Percentiles rank a stretch among this genome's conserved stretches.
Conservation (phyloP, 2,113 vertebrate genomes). For the Noctilio leporinus region DNA sequence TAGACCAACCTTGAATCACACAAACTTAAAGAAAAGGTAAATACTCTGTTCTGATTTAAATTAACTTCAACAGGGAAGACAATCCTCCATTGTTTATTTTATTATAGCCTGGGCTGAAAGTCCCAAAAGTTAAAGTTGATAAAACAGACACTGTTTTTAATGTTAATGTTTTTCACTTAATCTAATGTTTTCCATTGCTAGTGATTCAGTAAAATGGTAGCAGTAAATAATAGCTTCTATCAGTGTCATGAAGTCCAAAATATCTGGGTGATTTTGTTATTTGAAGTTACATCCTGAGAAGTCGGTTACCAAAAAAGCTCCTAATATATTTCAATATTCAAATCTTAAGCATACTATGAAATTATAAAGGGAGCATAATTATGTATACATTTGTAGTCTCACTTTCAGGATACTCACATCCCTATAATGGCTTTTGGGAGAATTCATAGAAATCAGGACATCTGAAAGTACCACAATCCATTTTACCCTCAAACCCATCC, state of each 20-base stretch:
- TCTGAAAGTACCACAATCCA: background rate
- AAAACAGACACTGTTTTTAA: conserved; percentile 34
- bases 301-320: background rate
- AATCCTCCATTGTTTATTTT: conserved; percentile 53
- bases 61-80: conserved; percentile 59
- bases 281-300: background rate
- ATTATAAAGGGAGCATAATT: background rate
- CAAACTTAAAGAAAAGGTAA: conserved; percentile 56
- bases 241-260: background rate
- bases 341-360: background rate
- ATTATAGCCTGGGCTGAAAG: conserved; percentile 24
- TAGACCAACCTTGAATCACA: conserved; percentile 49
- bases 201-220: background rate
- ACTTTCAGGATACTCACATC: background rate
- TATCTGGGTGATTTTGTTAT: background rate
- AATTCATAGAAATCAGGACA: background rate
- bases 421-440: background rate
- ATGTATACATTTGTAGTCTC: background rate
- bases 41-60: conserved; percentile 64
- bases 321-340: background rate
- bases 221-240: background rate
- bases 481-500: background rate
- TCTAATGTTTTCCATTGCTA: background rate
- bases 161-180: background rate
- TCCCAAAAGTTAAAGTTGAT: conserved; percentile 19